Conservation (phyloP, 1,140 invertebrate species). For the Chironomus tepperi region DNA sequence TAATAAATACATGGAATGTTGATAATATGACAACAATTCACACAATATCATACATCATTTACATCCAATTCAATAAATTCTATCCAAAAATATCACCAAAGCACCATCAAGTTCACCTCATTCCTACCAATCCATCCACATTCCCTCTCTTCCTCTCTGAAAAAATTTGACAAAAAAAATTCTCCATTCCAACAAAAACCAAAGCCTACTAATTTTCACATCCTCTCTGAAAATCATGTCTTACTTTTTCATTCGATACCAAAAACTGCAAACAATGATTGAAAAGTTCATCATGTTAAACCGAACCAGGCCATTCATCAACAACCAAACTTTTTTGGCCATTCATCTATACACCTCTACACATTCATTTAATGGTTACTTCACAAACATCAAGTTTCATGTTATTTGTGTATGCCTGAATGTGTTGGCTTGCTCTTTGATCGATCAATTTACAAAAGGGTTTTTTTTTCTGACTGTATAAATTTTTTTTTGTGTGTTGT, state of each 20-base stretch:
- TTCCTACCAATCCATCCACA: too few species aligned
- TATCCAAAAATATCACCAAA: too few species aligned
- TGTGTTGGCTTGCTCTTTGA: neutral
- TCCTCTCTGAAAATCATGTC: neutral
- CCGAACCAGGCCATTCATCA: neutral
- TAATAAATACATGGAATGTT: too few species aligned
- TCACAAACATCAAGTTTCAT: neutral
- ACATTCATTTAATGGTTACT: neutral
- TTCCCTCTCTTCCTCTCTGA: too few species aligned
- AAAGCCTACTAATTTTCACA: neutral
- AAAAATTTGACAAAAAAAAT: too few species aligned
- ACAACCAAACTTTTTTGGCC: neutral
- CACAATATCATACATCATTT: too few species aligned
- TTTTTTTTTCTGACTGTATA: too few species aligned
- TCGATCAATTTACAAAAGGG: neutral
- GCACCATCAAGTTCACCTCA: too few species aligned
- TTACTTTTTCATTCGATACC: neutral
- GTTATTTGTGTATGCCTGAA: neutral
- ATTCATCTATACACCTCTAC: neutral
- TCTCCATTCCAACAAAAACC: neutral
- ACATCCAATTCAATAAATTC: too few species aligned
- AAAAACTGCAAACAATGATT: neutral
- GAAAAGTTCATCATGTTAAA: neutral
- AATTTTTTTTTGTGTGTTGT: too few species aligned
- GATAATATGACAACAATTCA: too few species aligned